Evolutionary conservation across 2,797 vertebrate species (phyloP), one percentile per base, ranked within the genome.

Genomic region (Myotis findleyi): DNA sequence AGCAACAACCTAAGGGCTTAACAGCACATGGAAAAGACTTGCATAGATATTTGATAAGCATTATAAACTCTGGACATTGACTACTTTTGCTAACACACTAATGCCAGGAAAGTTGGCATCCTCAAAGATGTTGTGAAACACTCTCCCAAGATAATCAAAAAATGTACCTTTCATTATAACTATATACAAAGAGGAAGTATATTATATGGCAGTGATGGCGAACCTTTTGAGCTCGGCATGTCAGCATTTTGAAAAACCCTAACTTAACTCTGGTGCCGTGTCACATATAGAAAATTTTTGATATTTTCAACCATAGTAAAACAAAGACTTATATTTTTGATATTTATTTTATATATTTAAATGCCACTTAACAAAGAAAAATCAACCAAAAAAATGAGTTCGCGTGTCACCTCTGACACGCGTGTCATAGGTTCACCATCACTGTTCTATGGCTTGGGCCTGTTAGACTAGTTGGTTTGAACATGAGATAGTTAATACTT

Each of bases 111-210:
- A 95, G 14, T 27, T 93, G 80, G 18, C 14, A 87, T 76, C 11
- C 49, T 83, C 55, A 59, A 88, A 87, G 18, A 76, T 94, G 66
- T 88, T 82, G 0, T 80, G 17, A 81, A 87, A 87, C 36, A 87
- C 4, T 71, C 49, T 27, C 73, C 33, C 16, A 89, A 96, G 89
- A 87, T 76, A 89, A 88, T 64, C 25, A 95, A 96, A 93, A 86
- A 69, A 33, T 13, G 53, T 80, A 79, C 2, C 3, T 80, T 86
- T 92, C 49, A 57, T 62, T 91, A 86, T 62, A 86, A 90, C 66
- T 69, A 76, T 4, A 82, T 80, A 7, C 47, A 95, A 83, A 89
- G 49, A 77, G 66, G 62, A 71, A 84, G n/a, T 64, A 76, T 8
- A 71, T 20, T 38, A 44, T 64, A 81, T 51, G 27, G 7, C 36